Evolutionary conservation across 1,140 invertebrate species (phyloP), one percentile per base, ranked within the genome.

Genomic region (Vanessa tameamea): DNA sequence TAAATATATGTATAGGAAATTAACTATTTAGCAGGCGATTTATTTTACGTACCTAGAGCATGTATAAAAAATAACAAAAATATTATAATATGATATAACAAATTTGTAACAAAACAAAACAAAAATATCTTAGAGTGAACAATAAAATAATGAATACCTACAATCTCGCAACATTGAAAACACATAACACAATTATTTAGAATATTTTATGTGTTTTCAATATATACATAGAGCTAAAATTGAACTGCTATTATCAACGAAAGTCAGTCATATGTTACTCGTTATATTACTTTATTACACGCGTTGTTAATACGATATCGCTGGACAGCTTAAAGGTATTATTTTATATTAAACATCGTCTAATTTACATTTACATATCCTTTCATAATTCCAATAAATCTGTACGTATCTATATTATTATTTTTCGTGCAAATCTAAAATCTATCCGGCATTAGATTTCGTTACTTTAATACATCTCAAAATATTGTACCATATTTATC

Each of bases 201-300:
- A 50, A 73, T 53, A 67, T 51, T 67, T 73, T 73, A 73, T 67
- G 64, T 23, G 26, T 73, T 63, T 73, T 61, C 47, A 73, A 63
- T 73, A 20, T 59, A 73, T 51, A 73, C 53, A 59, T 67, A 65
- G 47, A 13, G 64, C 47, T 67, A 68, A 48, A 63, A 61, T 37
- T 26, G 15, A 57, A 57, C 51, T 20, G 31, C 51, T 61, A 59
- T 59, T 67, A 67, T 66, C 66, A 23, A 26, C 16, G 53, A 66
- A 64, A 72, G 64, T 59, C 47, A 67, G 72, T 63, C 65, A 47
- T 73, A 68, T 68, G 57, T 73, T 73, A 63, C 15, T 47, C 48
- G 47, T 73, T 73, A 68, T 43, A 73, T 73, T 73, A 50, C 57
- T 47, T 15, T 20, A 63, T 37, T 59, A 43, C 37, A 69, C n/a